Base-by-base conservation (phyloP, 2,888 invertebrate genomes). In the Octodonta nipae region DNA sequence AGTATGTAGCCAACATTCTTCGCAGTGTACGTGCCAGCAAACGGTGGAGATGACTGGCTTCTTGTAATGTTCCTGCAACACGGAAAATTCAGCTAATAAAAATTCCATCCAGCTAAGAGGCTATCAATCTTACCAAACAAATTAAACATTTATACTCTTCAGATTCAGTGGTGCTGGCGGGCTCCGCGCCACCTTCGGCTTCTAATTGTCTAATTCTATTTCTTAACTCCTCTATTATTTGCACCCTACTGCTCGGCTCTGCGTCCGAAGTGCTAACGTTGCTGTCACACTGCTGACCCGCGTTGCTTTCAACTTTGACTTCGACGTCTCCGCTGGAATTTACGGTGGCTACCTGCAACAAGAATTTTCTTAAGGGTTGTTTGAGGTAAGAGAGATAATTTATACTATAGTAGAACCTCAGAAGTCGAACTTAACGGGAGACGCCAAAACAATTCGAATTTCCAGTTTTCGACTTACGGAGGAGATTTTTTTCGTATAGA, bases 1-100 rank as follows among this genome's bases (percentile, higher is more conserved):
- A 0, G 78, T 77, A 33, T 77, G 73, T 0, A 79, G 60, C 79
- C 79, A 79, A 46, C 79, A 79, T 15, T 72, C 72, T 55, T 76
- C 73, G 55, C 77, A 77, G 52, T 75, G 72, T 11, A 76, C 75
- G 56, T 77, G 77, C 77, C 77, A 77, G 54, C 77, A 77, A 44
- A 71, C 70, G 14, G 74, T 70, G 11, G 75, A 75, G 32, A 73
- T 72, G 26, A 75, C 67, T n/a, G 76, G 75, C 47, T 69, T 69
- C 47, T 65, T 68, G 56, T 73, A 75, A 32, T 68, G 63, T 48
- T 74, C 74, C 75, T 75, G 55, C 64, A 60, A 42, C 24, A n/a
- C n/a, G n/a, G 29, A 11, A 38, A 22, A 11, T 10, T 12, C 30
- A n/a, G 13, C 30, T 11, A 31, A 24, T 14, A 20, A 24, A 12